Base-by-base conservation (phyloP, 2,888 invertebrate genomes). In the Heteromyza rotundicornis region DNA sequence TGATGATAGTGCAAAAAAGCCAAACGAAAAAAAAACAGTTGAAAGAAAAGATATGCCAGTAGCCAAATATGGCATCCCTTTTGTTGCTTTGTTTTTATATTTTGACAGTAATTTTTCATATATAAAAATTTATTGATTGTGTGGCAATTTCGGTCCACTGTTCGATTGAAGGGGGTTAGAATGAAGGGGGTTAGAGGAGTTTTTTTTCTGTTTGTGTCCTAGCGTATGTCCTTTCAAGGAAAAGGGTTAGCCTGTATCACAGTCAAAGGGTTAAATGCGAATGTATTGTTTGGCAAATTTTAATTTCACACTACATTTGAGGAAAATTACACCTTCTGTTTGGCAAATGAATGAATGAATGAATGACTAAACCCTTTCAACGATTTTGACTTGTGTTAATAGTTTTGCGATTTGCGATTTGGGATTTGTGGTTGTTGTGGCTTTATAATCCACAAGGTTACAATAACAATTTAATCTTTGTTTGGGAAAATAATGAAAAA, bases 241-340 rank as follows among this genome's bases (percentile, higher is more conserved):
- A 47, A 19, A 47, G 47, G 47, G 20, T 20, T 32, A 7, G 16
- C 14, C 10, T n/a, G 40, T n/a, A 20, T 5, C n/a, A n/a, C n/a
- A n/a, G 40, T 40, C 7, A 40, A 40, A 40, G 40, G 40, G 40
- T 40, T 40, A 40, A 40, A 40, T 40, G 40, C 40, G 3, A 14
- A 32, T 32, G 23, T 50, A 22, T 36, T 49, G 23, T 57, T 32
- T 59, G 23, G 52, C 56, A 27, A 50, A 53, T 74, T 77, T 73
- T 72, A 77, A 77, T 77, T 77, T 77, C 78, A 77, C 69, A 78
- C 76, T 67, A 74, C 78, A 77, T 78, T 77, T 77, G 69, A 60
- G 59, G 52, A 47, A 20, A 47, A 47, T 47, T 47, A 47, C 47
- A 47, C 47, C 47, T 47, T 47, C 47, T 47, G 47, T 19, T 47